Percentiles rank a stretch among this genome's conserved stretches.
phyloP scores from a whole-genome alignment of 2,888 invertebrate genomes.

The Miltochrista miniata region DNA sequence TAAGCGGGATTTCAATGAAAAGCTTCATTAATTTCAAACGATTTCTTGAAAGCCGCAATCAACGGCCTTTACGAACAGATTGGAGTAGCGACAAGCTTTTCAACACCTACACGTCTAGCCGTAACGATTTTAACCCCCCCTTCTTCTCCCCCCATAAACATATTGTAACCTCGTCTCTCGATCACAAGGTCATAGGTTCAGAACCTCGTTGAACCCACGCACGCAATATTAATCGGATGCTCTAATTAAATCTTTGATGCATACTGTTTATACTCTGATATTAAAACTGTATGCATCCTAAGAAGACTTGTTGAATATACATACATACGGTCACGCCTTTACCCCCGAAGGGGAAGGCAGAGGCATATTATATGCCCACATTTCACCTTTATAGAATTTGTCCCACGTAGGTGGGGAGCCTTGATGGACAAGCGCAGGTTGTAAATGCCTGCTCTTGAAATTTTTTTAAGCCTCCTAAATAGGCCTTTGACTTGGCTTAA shows the following conservation, averaged over 20 bases:
- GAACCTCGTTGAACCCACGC: slow-evolving; percentile 17
- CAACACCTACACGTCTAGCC: slow-evolving; percentile 9
- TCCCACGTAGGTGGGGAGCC: too few relatives aligned
- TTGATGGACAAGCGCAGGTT: too few relatives aligned
- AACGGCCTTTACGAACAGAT: neutral
- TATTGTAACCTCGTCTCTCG: neutral
- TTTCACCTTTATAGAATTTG: too few relatives aligned
- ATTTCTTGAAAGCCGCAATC: slow-evolving; percentile 1
- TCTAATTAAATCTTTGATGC: slow-evolving; percentile 19
- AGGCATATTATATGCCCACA: too few relatives aligned
- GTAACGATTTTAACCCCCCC: neutral
- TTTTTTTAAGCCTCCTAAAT: too few relatives aligned
- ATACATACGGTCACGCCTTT: too few relatives aligned
- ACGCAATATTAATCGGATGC: slow-evolving; percentile 22
- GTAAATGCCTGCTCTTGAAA: too few relatives aligned
- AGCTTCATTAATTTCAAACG: neutral
- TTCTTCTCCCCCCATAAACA: neutral
- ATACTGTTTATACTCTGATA: slow-evolving; percentile 3
- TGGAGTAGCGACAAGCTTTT: neutral
- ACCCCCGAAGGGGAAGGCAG: too few relatives aligned
- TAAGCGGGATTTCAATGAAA: neutral
- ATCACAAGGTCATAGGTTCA: slow-evolving; percentile 30
- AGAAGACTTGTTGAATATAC: too few relatives aligned
- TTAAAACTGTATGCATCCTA: neutral
- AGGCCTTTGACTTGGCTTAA: too few relatives aligned